Percentiles rank a stretch among this genome's conserved stretches.
phyloP scores from a whole-genome alignment of 2,888 invertebrate species.

The Allacma fusca region DNA sequence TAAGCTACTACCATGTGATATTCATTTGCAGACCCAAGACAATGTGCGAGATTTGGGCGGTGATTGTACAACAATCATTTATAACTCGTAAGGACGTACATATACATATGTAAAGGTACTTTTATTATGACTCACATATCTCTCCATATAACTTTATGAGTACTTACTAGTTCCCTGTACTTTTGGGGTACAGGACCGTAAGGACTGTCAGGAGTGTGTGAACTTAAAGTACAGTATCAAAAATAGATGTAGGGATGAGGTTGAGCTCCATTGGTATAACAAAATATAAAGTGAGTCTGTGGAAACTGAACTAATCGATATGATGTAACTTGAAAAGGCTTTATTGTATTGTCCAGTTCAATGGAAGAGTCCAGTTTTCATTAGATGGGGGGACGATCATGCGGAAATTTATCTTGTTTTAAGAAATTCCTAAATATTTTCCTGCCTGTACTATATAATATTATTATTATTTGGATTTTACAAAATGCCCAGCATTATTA shows the following conservation, averaged over 20 bases:
- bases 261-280: no score
- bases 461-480: no score
- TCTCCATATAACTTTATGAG: background rate
- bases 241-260: no score
- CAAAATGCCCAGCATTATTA: background rate
- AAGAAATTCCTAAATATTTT: no score
- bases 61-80: conserved; percentile 17
- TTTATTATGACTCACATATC: conserved; percentile 2
- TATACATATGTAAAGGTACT: background rate
- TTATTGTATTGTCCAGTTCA: conserved; percentile 40
- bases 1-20: no score
- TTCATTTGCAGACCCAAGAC: background rate
- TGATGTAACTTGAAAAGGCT: conserved; percentile 15
- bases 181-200: background rate
- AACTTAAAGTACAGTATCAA: no score
- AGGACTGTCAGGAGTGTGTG: no score
- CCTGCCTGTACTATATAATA: no score
- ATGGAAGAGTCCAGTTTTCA: conserved; percentile 41
- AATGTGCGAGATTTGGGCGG: conserved; percentile 15
- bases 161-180: background rate
- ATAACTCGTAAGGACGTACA: background rate
- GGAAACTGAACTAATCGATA: conserved; percentile 9
- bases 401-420: no score
- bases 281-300: no score
- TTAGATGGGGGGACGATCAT: conserved; percentile 19